Base-by-base conservation (phyloP, 2,888 invertebrate genomes). In the Entomobrya multifasciata region DNA sequence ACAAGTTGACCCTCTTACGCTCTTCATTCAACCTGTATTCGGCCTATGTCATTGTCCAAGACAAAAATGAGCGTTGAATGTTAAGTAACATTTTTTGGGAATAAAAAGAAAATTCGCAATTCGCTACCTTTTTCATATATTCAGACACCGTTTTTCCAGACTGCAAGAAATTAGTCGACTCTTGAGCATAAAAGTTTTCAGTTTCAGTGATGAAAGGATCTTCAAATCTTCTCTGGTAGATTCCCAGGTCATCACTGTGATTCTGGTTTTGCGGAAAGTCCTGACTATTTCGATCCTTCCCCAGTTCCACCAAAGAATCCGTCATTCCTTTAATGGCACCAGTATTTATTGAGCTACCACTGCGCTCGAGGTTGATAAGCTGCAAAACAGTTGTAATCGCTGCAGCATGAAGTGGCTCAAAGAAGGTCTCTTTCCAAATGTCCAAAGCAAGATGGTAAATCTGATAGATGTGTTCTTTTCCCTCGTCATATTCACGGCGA, bases 361-460 rank as follows among this genome's bases (percentile, higher is more conserved):
- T 49, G 3, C 88, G 67, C 1, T 88, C 86, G 15, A 25, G 65
- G 15, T 87, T 49, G 15, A 88, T 85, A 0, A 87, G 55, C 1
- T 76, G 52, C 6, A 88, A 74, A n/a, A 88, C 30, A 1, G 85
- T 87, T 11, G 57, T 10, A 6, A 87, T 87, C 2, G 86, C 47
- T n/a, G n/a, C n/a, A n/a, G n/a, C n/a, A 36, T 84, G 78, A 11
- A 88, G 79, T 0, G 80, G 57, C n/a, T 89, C 88, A 20, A 89
- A 89, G 8, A 89, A 79, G 0, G 86, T 89, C 13, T 80, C 81
- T 47, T 89, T 89, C 89, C 89, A 89, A 15, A 87, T 86, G 41
- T 89, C 89, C 41, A 89, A 62, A 20, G 82, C 82, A 0, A 89
- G 44, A 27, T 88, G 89, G 30, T 88, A 89, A n/a, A 89, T 89